A percentile compares a stretch with the other conserved stretches of the same genome.
Conservation (phyloP, 2,888 invertebrate species). For the Melanotus villosus region DNA sequence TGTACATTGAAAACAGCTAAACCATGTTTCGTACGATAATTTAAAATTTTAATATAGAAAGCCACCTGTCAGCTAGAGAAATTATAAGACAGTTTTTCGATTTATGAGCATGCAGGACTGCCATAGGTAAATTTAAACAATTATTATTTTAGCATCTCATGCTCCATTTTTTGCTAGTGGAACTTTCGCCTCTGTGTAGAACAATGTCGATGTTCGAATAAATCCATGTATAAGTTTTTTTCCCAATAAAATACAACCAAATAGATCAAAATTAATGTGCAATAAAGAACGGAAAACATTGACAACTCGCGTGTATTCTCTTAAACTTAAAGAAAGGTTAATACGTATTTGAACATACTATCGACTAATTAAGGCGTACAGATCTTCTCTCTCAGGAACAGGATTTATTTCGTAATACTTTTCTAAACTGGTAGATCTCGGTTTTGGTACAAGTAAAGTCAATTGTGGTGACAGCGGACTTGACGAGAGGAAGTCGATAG, state of each 20-base stretch:
- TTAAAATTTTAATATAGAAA: conserved; percentile 12
- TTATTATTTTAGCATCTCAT: background rate
- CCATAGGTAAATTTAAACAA: background rate
- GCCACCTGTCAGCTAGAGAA: background rate
- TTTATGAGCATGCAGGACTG: background rate
- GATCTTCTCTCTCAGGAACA: too few species aligned
- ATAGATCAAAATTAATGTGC: conserved; percentile 24
- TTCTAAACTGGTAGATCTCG: background rate
- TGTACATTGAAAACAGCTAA: background rate
- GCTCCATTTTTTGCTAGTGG: background rate
- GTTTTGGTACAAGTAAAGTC: background rate
- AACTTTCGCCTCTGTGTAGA: too few species aligned
- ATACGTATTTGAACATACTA: too few species aligned
- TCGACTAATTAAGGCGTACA: background rate
- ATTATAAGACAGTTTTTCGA: conserved; percentile 5
- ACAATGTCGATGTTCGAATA: too few species aligned
- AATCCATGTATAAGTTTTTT: background rate
- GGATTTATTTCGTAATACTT: too few species aligned
- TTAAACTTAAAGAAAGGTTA: background rate
- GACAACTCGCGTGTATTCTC: conserved; percentile 5
- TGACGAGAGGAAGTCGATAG: conserved; percentile 5
- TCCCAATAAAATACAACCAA: background rate
- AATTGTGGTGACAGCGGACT: background rate
- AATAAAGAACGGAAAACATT: conserved; percentile 13
- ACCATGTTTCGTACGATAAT: background rate